A percentile compares a stretch with the other conserved stretches of the same genome.
phyloP scores from a whole-genome alignment of 2,113 vertebrate species.

The Xiphias gladius region DNA sequence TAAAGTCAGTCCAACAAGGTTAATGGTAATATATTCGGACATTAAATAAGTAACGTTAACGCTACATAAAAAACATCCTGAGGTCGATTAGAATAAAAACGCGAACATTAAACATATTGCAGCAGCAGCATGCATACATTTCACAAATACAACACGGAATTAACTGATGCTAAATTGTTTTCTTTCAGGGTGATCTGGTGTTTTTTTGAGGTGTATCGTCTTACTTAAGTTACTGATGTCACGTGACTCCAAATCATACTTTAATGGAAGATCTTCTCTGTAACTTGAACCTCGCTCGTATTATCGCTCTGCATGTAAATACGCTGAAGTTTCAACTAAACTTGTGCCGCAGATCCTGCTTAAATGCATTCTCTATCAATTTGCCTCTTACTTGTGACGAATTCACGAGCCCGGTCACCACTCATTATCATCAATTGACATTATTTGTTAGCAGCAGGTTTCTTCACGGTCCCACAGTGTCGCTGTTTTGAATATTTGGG shows the following conservation, averaged over 20 bases:
- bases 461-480: neutral
- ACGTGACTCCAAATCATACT: too few species aligned
- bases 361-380: neutral
- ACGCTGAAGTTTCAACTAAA: neutral
- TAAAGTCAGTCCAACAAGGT: neutral
- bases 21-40: too few species aligned
- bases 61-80: neutral
- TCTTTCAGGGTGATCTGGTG: neutral
- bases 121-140: neutral
- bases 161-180: too few species aligned
- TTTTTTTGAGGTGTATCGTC: neutral
- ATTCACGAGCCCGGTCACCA: neutral
- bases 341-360: neutral
- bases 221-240: neutral
- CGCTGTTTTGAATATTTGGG: neutral
- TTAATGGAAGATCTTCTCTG: neutral
- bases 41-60: neutral
- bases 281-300: neutral
- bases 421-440: neutral
- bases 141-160: neutral
- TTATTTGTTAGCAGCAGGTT: neutral
- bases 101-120: neutral
- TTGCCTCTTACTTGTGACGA: too few species aligned
- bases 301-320: neutral
- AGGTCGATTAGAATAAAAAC: neutral